A percentile compares a stretch with the other conserved stretches of the same genome.
These are phyloP conservation scores for Condylura cristata DNA, from an alignment of 2,113 vertebrate genomes.

Conservation along the genomic window DNA sequence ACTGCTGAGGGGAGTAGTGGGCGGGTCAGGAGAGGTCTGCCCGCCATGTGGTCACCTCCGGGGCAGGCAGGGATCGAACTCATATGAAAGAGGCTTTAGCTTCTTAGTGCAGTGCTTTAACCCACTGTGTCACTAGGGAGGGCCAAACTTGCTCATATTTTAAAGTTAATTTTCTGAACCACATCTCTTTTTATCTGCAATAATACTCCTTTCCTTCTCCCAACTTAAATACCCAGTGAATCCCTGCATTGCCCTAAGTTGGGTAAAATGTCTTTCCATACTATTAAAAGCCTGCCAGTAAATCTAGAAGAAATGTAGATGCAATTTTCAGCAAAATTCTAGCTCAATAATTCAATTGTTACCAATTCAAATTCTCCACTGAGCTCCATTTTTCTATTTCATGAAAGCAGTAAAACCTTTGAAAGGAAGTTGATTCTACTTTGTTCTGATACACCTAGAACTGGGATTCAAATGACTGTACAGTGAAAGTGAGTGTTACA, in stretches of 20 bases:
- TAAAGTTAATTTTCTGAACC: not conserved
- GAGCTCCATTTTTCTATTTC: not conserved
- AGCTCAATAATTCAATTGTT: conserved; percentile 1
- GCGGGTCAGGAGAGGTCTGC: no score
- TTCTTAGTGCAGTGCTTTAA: no score
- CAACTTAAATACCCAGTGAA: not conserved
- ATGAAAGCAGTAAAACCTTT: not conserved
- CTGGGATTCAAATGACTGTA: not conserved
- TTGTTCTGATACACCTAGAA: not conserved
- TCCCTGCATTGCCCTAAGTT: not conserved
- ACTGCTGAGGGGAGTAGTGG: no score
- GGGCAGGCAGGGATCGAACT: no score
- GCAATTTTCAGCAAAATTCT: not conserved
- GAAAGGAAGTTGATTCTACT: not conserved
- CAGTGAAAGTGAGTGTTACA: not conserved
- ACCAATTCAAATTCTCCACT: not conserved
- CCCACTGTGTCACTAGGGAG: no score
- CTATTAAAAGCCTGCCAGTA: not conserved
- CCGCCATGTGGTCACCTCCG: no score
- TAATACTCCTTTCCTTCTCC: not conserved
- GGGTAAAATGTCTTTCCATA: conserved; percentile 7
- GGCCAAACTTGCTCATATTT: not conserved
- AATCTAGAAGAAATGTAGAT: not conserved
- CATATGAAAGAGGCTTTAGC: no score
- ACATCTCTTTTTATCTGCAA: not conserved